Base-by-base conservation (phyloP, 2,797 vertebrate species). In the Lagodon rhomboides region DNA sequence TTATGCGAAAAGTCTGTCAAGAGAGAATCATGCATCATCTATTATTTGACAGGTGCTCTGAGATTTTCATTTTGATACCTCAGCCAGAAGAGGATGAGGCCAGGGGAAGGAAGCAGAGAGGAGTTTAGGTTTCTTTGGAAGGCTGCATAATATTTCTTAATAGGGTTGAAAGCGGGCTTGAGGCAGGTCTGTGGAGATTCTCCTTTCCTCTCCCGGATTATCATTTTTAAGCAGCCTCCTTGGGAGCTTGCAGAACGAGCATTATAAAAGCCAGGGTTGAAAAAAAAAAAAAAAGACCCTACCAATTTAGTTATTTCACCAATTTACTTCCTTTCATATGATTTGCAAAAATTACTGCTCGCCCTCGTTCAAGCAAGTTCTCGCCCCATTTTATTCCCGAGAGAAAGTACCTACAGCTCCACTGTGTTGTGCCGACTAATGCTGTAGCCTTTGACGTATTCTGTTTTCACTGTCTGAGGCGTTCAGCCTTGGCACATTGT, bases 151-250 rank as follows among this genome's bases (percentile, higher is more conserved):
- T 95, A 95, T 94, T 96, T 94, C 91, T 93, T 96, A 95, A 95
- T 95, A 92, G 94, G 94, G 91, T 91, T 73, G 83, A 95, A 94
- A 90, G 92, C 84, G 92, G 90, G 93, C 93, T 95, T 73, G 88
- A 94, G 95, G 92, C 91, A 89, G 85, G 88, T 93, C 92, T 95
- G 92, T 91, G 87, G 92, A 95, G 93, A 90, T 90, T 94, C 86
- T 82, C 79, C 77, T 92, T 93, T 94, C 85, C 92, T 95, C 94
- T 87, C 88, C 89, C 90, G 95, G 94, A 96, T 96, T 95, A 95
- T 93, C 92, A 94, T 92, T 95, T 95, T 93, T 95, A 96, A 96
- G 92, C 95, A 95, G 93, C 94, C 95, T 95, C 94, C 92, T 95
- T 93, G 88, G 94, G 94, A 95, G 92, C 90, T 94, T 91, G 75